Evolutionary conservation across 2,797 vertebrate genomes (phyloP).

Genomic region (Oreortyx pictus): DNA sequence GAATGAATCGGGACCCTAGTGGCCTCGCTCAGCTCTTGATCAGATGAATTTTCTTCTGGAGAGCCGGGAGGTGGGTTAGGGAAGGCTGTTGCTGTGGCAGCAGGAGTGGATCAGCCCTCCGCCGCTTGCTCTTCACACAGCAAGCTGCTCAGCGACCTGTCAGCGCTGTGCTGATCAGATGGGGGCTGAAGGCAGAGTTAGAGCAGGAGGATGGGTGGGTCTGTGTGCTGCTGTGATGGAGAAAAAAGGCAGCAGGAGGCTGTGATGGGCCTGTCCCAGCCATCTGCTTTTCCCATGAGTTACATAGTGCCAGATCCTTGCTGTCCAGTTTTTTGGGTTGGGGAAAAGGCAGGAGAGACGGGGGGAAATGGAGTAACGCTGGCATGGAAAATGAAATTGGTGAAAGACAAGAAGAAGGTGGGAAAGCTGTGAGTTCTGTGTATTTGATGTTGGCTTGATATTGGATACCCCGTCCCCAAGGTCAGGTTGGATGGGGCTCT

Average conservation of each 20-base stretch:
- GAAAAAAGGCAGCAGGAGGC: background rate
- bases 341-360: rapidly evolving
- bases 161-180: background rate
- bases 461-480: too few species aligned
- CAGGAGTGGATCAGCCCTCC: background rate
- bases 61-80: background rate
- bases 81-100: background rate
- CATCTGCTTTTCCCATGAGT: background rate
- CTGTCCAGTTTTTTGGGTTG: background rate
- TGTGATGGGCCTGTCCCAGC: background rate
- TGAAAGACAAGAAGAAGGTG: background rate
- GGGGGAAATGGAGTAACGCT: too few species aligned
- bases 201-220: background rate
- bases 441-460: background rate
- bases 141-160: background rate
- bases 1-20: background rate
- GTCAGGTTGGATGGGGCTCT: too few species aligned
- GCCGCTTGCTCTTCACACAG: background rate
- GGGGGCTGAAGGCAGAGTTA: background rate
- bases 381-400: rapidly evolving
- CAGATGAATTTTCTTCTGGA: background rate
- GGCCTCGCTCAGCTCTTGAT: background rate
- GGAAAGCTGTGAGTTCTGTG: background rate
- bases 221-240: background rate
- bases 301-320: rapidly evolving